Base-by-base conservation (phyloP, 2,113 vertebrate genomes). In the Helogale parvula region DNA sequence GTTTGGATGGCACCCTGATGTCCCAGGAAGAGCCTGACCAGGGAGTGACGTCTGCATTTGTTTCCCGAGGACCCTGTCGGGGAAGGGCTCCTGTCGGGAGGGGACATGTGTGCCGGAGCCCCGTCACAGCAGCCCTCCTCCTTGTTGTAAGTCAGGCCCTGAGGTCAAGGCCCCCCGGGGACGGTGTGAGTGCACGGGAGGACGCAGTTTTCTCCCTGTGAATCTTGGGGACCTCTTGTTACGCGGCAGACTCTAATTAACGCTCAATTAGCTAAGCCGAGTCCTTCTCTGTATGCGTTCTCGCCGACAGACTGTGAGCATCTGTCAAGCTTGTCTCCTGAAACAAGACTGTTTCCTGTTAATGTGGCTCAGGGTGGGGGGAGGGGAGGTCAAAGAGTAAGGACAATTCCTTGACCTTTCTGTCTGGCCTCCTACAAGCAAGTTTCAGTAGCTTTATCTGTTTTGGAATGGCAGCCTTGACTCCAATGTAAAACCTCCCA, bases 311-410 rank as follows among this genome's bases (percentile, higher is more conserved):
- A 86, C 84, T 35, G 72, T 50, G 93, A 96, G 69, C 76, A 97
- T 84, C 90, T 94, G 94, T 91, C 96, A 97, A 85, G 76, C 95
- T 95, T 72, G 77, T 95, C 97, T 93, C 85, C 82, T 38, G 93
- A 79, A 95, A 83, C 81, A 83, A 91, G 88, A 86, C 65, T 5
- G 5, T 63, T 69, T 81, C 27, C 65, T 60, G 6, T 88, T 54
- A 72, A 38, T 2, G 29, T 54, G n/a, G 68, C 63, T 92, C 69
- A 47, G 76, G 76, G 57, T 33, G 0, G 1, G 76, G n/a, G 2
- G 72, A 76, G 41, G 41, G 7, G n/a, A 74, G 4, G 31, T 68
- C 47, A 71, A 81, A 80, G 45, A 76, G 76, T 77, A 85, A n/a
- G 41, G 41, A 41, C 2, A 66, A 14, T 72, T 79, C 10, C 45